These are phyloP conservation scores for Drosophila pseudotalamancana DNA, from an alignment of 2,888 invertebrate genomes.

Conservation along the genomic window DNA sequence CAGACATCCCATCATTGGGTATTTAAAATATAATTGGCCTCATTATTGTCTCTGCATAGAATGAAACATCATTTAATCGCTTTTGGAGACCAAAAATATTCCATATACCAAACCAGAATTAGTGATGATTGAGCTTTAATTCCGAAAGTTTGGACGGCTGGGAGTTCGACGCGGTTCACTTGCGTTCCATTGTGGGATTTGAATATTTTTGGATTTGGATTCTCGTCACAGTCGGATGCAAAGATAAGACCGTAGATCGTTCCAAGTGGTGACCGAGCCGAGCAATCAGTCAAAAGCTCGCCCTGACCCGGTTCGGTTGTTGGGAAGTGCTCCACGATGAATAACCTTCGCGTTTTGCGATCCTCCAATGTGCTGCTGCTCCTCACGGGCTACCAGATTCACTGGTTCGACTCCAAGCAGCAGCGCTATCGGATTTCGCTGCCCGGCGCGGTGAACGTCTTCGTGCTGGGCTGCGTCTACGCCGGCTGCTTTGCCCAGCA, in stretches of 20 bases:
- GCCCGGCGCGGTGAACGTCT: slow-evolving; percentile 34
- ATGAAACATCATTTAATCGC: too few species aligned
- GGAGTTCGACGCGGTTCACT: slow-evolving; percentile 30
- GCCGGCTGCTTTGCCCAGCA: slow-evolving; percentile 75
- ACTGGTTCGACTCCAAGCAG: slow-evolving; percentile 51
- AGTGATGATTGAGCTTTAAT: not conserved
- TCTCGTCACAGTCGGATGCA: slow-evolving; percentile 34
- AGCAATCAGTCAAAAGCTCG: slow-evolving; percentile 11
- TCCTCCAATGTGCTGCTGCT: slow-evolving; percentile 51
- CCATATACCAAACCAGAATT: not conserved
- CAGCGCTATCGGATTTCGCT: slow-evolving; percentile 49
- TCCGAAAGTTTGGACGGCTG: too few species aligned
- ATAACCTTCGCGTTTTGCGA: slow-evolving; percentile 48
- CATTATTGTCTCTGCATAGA: too few species aligned
- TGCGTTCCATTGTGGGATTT: slow-evolving; percentile 5
- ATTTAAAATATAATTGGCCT: not conserved
- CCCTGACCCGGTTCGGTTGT: not conserved
- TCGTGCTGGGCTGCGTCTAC: slow-evolving; percentile 48
- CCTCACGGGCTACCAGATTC: slow-evolving; percentile 56
- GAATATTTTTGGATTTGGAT: slow-evolving; percentile 1
- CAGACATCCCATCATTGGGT: too few species aligned
- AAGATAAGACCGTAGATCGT: slow-evolving; percentile 41
- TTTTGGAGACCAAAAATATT: too few species aligned
- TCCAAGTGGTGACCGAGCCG: not conserved
- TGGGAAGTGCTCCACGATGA: slow-evolving; percentile 24